Evolutionary conservation across 2,888 invertebrate species (phyloP).

Genomic region (Apotomis turbidana): DNA sequence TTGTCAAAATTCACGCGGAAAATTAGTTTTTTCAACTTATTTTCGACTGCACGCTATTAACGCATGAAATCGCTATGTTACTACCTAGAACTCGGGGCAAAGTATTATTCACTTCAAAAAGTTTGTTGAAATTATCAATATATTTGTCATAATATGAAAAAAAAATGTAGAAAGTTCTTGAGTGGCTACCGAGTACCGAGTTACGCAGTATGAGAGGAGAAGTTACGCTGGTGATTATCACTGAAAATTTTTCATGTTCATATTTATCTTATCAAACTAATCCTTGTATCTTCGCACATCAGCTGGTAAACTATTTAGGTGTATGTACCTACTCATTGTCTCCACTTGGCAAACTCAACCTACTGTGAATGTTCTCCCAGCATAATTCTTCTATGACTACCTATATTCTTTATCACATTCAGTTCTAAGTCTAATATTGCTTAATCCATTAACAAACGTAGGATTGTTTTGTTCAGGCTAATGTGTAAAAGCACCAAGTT

Average conservation of each 20-base stretch:
- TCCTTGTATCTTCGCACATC: slow-evolving; percentile 49
- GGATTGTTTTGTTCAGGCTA: slow-evolving; percentile 13
- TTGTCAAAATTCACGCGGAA: no score
- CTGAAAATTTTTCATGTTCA: not conserved
- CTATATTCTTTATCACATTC: not conserved
- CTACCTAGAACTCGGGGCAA: no score
- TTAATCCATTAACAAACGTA: not conserved
- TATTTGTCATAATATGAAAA: no score
- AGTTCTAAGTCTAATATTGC: slow-evolving; percentile 4
- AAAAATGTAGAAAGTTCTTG: no score
- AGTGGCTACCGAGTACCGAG: no score
- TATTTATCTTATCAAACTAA: slow-evolving; percentile 27
- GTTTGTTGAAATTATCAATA: no score
- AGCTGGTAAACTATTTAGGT: slow-evolving; percentile 55
- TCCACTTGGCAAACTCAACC: slow-evolving; percentile 62
- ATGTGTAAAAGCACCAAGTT: slow-evolving; percentile 32
- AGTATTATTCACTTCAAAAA: no score
- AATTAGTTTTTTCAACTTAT: no score
- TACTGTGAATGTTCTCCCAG: slow-evolving; percentile 38
- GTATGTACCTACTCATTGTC: slow-evolving; percentile 56
- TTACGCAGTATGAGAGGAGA: no score
- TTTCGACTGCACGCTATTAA: no score
- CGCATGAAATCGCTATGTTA: no score
- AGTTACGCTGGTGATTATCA: not conserved
- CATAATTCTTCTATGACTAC: slow-evolving; percentile 44